Percentiles rank a stretch among this genome's conserved stretches.
Conservation (phyloP, 2,888 invertebrate genomes). For the Leptinotarsa haldemani region DNA sequence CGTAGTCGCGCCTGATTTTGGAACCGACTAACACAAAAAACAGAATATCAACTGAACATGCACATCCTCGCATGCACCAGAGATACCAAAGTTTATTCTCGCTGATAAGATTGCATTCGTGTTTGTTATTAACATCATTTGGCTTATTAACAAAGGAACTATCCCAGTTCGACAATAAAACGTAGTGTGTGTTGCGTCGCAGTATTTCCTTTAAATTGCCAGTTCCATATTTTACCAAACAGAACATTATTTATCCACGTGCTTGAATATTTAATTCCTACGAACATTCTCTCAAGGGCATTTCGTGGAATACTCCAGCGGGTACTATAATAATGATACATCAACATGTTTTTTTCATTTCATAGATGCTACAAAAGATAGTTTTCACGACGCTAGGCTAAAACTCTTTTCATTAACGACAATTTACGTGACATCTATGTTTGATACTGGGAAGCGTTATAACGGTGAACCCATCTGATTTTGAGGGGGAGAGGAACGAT, state of each 20-base stretch:
- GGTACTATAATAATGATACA: not conserved
- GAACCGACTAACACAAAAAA: no score
- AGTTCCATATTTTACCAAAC: conserved; percentile 9
- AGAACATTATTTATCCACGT: conserved; percentile 5
- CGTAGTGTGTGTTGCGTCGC: not conserved
- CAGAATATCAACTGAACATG: no score
- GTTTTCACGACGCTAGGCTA: not conserved
- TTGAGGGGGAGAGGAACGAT: no score
- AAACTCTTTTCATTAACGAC: no score
- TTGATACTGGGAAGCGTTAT: no score
- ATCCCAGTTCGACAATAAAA: not conserved
- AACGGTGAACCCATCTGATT: no score
- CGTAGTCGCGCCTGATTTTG: no score
- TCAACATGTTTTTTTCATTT: not conserved
- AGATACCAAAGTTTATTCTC: not conserved
- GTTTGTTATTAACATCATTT: not conserved
- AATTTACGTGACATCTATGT: no score
- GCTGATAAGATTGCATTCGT: conserved; percentile 7
- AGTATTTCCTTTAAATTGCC: conserved; percentile 9
- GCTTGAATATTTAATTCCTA: not conserved
- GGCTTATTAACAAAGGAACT: not conserved
- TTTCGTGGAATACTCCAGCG: not conserved
- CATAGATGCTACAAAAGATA: not conserved
- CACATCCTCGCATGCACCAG: not conserved
- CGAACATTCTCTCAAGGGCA: conserved; percentile 10